Conservation (phyloP, 2,888 invertebrate species). For the Dasypolia templi region DNA sequence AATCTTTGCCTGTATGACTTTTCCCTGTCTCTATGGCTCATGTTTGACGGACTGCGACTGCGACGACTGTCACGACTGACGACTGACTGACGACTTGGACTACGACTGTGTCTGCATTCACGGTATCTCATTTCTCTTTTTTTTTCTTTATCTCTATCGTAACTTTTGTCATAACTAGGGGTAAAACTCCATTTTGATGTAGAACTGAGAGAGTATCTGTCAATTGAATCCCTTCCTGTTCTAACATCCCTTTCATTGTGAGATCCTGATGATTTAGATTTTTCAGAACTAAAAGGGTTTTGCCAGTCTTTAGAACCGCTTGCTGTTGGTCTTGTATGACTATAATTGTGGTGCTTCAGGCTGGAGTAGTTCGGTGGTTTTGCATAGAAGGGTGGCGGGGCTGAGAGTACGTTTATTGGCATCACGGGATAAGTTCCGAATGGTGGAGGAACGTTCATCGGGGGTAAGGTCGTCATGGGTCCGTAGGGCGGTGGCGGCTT, state of each 20-base stretch:
- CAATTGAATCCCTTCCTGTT: constrained; percentile 34
- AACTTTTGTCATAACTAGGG: constrained; percentile 64
- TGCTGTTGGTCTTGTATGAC: not conserved
- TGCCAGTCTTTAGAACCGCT: constrained; percentile 31
- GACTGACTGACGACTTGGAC: constrained; percentile 67
- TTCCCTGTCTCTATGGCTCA: constrained; percentile 70
- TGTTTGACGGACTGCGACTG: constrained; percentile 67
- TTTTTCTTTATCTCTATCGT: constrained; percentile 61
- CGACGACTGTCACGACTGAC: constrained; percentile 60
- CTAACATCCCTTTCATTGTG: constrained; percentile 26
- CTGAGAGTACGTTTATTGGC: constrained; percentile 60
- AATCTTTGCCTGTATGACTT: constrained; percentile 64
- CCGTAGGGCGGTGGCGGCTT: constrained; percentile 49
- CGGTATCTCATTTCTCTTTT: constrained; percentile 67
- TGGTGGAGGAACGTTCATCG: constrained; percentile 70
- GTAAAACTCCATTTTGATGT: constrained; percentile 67
- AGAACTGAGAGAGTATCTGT: constrained; percentile 45
- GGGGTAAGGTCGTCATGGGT: constrained; percentile 59
- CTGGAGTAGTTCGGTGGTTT: constrained; percentile 22
- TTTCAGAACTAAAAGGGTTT: constrained; percentile 31
- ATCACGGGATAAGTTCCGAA: constrained; percentile 54
- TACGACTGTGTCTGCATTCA: constrained; percentile 69
- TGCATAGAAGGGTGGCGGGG: constrained; percentile 60
- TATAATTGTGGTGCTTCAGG: not conserved
- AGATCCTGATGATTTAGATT: constrained; percentile 29